Evolutionary conservation across 2,113 vertebrate species (phyloP).

Genomic region (Xenopus borealis): DNA sequence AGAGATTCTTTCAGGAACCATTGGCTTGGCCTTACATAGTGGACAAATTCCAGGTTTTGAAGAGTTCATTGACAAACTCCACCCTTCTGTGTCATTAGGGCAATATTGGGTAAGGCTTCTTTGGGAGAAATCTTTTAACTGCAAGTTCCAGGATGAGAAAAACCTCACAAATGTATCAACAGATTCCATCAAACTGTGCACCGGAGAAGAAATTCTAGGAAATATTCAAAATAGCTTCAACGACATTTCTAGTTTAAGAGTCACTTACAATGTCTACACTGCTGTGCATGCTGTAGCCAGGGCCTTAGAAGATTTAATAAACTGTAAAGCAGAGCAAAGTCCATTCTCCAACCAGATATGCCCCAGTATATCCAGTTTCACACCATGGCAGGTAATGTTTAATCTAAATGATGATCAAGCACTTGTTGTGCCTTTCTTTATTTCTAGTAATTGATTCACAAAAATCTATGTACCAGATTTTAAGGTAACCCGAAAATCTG

Average conservation of each 20-base stretch:
- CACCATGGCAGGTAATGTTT: conserved; percentile 21
- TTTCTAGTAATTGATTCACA: too few relatives aligned
- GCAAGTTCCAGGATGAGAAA: neutral
- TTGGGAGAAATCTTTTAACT: conserved; percentile 39
- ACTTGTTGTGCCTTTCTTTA: too few relatives aligned
- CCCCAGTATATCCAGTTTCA: neutral
- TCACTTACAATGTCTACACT: conserved; percentile 48
- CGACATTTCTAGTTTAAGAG: conserved; percentile 21
- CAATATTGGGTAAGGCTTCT: conserved; percentile 20
- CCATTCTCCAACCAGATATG: neutral
- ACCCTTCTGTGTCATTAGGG: conserved; percentile 4
- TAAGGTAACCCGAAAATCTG: too few relatives aligned
- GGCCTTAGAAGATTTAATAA: conserved; percentile 36
- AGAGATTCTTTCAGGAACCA: conserved; percentile 31
- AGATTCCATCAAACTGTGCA: neutral
- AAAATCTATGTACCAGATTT: too few relatives aligned
- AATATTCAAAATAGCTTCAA: conserved; percentile 2
- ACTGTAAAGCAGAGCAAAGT: neutral
- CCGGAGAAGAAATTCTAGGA: conserved; percentile 13
- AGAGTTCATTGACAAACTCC: conserved; percentile 5
- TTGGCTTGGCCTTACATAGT: conserved; percentile 37
- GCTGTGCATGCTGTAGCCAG: conserved; percentile 47
- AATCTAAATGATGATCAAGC: neutral
- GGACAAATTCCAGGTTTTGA: conserved; percentile 26
- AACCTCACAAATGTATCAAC: neutral